These are phyloP conservation scores for Bombus haemorrhoidalis DNA, from an alignment of 1,140 invertebrate genomes.

Conservation along the genomic window DNA sequence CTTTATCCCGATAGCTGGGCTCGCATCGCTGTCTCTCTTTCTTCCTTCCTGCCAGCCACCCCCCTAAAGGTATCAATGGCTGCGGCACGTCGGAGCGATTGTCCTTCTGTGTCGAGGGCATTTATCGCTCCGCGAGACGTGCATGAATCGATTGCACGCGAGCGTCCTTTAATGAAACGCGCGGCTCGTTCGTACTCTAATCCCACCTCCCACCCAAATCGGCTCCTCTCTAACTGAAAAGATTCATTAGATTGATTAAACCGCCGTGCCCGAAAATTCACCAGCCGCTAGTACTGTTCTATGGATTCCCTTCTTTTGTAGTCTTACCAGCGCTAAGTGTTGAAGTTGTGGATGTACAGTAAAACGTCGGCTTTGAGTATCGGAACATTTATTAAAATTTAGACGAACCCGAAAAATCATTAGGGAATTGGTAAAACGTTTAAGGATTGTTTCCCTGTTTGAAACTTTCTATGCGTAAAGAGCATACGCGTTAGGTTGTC, in stretches of 20 bases:
- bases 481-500: too few species aligned
- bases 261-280: background rate
- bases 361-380: too few species aligned
- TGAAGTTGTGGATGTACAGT: background rate
- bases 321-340: background rate
- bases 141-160: conserved; percentile 59
- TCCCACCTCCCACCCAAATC: background rate
- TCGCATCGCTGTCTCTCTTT: conserved; percentile 56
- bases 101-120: conserved; percentile 64
- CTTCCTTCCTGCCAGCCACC: conserved; percentile 63
- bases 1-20: conserved; percentile 69
- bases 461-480: too few species aligned
- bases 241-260: conserved; percentile 30
- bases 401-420: too few species aligned
- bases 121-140: conserved; percentile 64
- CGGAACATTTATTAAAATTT: too few species aligned
- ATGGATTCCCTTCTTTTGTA: background rate
- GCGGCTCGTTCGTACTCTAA: too few species aligned
- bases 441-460: too few species aligned
- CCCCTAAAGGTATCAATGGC: conserved; percentile 64
- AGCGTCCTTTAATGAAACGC: conserved; percentile 64
- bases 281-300: background rate
- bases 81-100: conserved; percentile 62
- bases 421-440: too few species aligned
- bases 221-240: conserved; percentile 21